Evolutionary conservation across 23 tunicate species (phyloP).

Genomic region (Trididemnum nubilum): DNA sequence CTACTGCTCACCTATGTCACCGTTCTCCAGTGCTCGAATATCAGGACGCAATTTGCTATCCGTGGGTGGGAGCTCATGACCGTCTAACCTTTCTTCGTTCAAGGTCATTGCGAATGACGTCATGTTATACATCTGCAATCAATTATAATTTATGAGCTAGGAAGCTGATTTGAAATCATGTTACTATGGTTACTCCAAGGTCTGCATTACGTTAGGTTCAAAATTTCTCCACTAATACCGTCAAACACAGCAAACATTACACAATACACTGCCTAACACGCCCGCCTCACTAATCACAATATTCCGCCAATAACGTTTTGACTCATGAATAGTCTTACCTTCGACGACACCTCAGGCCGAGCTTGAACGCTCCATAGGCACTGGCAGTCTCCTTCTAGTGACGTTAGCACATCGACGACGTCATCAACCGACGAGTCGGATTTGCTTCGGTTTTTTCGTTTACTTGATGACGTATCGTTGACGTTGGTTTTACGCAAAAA

Average conservation of each 20-base stretch:
- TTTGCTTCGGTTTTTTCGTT: constrained; percentile 33
- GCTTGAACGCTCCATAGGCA: constrained; percentile 49
- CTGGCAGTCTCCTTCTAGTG: constrained; percentile 31
- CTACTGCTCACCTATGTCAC: constrained; percentile 92
- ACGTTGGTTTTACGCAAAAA: constrained; percentile 21
- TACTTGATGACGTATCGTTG: constrained; percentile 7
- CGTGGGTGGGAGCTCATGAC: constrained; percentile 70
- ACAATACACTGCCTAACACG: too few species aligned
- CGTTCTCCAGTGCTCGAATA: constrained; percentile 74
- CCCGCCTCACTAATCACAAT: too few species aligned
- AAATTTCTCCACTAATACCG: too few species aligned
- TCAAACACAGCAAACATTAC: too few species aligned
- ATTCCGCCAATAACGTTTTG: too few species aligned
- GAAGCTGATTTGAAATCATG: too few species aligned
- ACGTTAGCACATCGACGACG: constrained; percentile 24
- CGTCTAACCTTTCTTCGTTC: constrained; percentile 51
- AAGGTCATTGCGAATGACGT: constrained; percentile 84
- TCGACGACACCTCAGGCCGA: constrained; percentile 46
- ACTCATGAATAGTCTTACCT: too few species aligned
- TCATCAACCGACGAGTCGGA: constrained; percentile 16
- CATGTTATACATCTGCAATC: constrained; percentile 86
- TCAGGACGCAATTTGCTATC: constrained; percentile 82
- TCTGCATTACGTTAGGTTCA: too few species aligned
- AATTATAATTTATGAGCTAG: too few species aligned
- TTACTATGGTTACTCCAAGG: too few species aligned